These are phyloP conservation scores for Orycteropus afer DNA, from an alignment of 2,113 vertebrate species.

Conservation along the genomic window DNA sequence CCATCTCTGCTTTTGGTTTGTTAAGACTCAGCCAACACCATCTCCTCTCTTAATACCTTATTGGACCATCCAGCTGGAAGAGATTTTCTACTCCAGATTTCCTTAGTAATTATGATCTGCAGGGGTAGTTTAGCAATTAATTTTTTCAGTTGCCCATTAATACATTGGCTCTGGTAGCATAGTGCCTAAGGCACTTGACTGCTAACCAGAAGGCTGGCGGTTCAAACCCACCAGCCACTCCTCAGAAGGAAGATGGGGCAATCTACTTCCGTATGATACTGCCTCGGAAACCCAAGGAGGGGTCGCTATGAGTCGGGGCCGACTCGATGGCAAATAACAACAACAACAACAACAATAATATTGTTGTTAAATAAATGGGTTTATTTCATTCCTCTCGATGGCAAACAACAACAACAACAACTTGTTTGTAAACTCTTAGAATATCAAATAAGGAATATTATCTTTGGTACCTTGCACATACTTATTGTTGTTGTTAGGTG, in stretches of 20 bases:
- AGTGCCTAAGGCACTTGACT: too few species aligned
- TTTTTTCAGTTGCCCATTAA: background rate
- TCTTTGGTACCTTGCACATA: background rate
- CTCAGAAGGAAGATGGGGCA: too few species aligned
- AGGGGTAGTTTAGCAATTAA: background rate
- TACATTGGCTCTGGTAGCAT: too few species aligned
- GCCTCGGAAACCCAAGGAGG: too few species aligned
- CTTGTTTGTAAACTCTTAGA: background rate
- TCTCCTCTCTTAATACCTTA: background rate
- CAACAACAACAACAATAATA: too few species aligned
- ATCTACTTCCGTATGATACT: too few species aligned
- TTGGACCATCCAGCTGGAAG: background rate
- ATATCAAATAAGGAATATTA: too few species aligned
- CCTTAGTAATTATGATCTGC: background rate
- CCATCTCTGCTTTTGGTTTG: background rate
- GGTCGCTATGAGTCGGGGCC: too few species aligned
- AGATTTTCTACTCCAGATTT: background rate
- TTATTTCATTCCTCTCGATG: conserved; percentile 42
- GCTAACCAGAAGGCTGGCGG: too few species aligned
- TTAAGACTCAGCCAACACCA: background rate
- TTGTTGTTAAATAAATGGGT: background rate
- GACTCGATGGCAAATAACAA: too few species aligned
- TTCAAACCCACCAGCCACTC: too few species aligned
- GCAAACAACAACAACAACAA: too few species aligned
- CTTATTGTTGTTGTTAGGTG: background rate